Conservation (phyloP, 2,113 vertebrate species). For the Ahaetulla prasina region DNA sequence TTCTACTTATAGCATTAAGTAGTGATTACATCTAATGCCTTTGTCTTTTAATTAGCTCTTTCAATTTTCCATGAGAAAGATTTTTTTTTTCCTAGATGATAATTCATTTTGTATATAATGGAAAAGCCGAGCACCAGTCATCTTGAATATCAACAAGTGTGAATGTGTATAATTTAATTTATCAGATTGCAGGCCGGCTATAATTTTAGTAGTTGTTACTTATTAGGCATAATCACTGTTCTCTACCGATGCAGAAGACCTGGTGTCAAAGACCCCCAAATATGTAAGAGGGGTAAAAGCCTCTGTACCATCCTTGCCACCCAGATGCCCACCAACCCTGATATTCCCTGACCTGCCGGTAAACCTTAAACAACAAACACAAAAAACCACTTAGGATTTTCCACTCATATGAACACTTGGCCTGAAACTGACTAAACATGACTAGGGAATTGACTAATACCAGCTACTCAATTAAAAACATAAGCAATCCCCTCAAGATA, state of each 20-base stretch:
- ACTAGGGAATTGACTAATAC: background rate
- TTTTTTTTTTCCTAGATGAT: slow-evolving; percentile 31
- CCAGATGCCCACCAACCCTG: background rate
- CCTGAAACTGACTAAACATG: background rate
- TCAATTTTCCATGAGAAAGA: slow-evolving; percentile 49
- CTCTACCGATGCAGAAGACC: slow-evolving; percentile 18
- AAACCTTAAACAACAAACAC: background rate
- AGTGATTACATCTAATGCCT: slow-evolving; percentile 62
- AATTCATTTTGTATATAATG: slow-evolving; percentile 59
- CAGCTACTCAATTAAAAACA: background rate
- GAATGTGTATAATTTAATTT: slow-evolving; percentile 30
- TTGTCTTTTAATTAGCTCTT: slow-evolving; percentile 64
- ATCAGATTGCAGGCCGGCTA: slow-evolving; percentile 10
- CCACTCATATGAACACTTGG: background rate
- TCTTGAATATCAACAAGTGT: slow-evolving; percentile 20
- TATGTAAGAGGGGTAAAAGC: background rate
- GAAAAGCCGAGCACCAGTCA: slow-evolving; percentile 41
- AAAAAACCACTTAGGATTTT: background rate
- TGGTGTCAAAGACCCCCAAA: background rate
- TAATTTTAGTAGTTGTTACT: slow-evolving; percentile 50
- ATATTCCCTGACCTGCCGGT: background rate
- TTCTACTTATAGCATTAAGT: slow-evolving; percentile 62
- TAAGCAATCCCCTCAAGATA: background rate
- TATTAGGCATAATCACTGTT: slow-evolving; percentile 36
- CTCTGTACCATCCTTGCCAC: background rate